A percentile compares a stretch with the other conserved stretches of the same genome.
These are phyloP conservation scores for Syritta pipiens DNA, from an alignment of 2,888 invertebrate species.

Conservation along the genomic window DNA sequence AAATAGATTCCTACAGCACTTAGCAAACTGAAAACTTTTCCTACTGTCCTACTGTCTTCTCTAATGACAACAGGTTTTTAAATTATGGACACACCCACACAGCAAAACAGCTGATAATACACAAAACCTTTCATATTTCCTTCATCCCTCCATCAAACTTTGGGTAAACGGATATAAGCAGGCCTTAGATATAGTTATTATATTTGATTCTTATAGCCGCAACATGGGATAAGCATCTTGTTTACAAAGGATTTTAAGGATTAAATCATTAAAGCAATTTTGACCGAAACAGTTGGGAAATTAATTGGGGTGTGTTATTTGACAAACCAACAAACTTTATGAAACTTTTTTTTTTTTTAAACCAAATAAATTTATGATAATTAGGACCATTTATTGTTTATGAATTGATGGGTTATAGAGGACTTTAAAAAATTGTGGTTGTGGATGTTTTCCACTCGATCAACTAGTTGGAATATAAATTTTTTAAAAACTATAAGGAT, in stretches of 20 bases:
- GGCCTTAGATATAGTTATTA: neutral
- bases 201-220: neutral
- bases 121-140: neutral
- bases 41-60: neutral
- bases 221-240: conserved; percentile 1
- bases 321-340: too few relatives aligned
- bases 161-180: neutral
- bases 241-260: neutral
- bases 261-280: conserved; percentile 7
- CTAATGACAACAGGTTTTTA: neutral
- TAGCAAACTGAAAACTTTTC: too few relatives aligned
- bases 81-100: neutral
- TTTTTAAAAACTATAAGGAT: too few relatives aligned
- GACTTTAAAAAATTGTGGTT: too few relatives aligned
- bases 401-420: too few relatives aligned
- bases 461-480: too few relatives aligned
- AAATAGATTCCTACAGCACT: too few relatives aligned
- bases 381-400: too few relatives aligned
- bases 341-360: too few relatives aligned
- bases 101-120: neutral
- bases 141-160: neutral
- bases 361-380: too few relatives aligned
- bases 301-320: neutral
- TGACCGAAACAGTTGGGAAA: neutral
- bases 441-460: too few relatives aligned